Conservation (phyloP, 2,113 vertebrate genomes). For the Toxostoma redivivum region DNA sequence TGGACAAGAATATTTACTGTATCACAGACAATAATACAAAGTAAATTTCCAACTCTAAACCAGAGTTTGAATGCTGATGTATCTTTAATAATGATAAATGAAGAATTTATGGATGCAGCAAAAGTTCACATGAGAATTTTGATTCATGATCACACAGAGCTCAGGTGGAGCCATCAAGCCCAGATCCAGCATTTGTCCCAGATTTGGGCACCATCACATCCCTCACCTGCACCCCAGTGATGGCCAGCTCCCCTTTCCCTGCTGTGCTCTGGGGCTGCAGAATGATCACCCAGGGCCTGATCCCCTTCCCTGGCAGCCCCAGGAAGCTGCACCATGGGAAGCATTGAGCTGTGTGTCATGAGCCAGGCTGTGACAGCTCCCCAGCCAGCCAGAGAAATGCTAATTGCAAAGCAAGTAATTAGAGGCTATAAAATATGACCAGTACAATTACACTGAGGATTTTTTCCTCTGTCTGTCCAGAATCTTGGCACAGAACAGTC, state of each 20-base stretch:
- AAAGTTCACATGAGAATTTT: constrained; percentile 33
- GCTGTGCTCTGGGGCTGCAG: not conserved
- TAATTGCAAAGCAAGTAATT: constrained; percentile 49
- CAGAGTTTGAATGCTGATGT: constrained; percentile 14
- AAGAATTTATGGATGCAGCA: constrained; percentile 40
- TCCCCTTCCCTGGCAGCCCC: not conserved
- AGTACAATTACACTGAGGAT: not conserved
- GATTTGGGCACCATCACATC: not conserved
- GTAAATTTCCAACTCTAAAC: constrained; percentile 53
- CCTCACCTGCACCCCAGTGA: accelerated
- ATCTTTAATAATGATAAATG: constrained; percentile 59
- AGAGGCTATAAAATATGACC: constrained; percentile 38
- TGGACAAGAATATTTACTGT: constrained; percentile 36
- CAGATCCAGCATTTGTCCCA: not conserved
- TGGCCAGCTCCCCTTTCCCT: not conserved
- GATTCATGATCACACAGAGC: not conserved
- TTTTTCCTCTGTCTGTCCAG: not conserved
- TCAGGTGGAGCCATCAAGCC: not conserved
- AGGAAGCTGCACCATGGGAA: not conserved
- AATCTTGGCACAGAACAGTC: not conserved
- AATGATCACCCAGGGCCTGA: accelerated
- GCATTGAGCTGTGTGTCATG: accelerated
- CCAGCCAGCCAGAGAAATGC: not conserved
- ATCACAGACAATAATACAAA: constrained; percentile 24
- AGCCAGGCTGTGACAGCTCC: constrained; percentile 10